phyloP scores from a whole-genome alignment of 1,140 invertebrate species.

The Drosophila subpulchrella region DNA sequence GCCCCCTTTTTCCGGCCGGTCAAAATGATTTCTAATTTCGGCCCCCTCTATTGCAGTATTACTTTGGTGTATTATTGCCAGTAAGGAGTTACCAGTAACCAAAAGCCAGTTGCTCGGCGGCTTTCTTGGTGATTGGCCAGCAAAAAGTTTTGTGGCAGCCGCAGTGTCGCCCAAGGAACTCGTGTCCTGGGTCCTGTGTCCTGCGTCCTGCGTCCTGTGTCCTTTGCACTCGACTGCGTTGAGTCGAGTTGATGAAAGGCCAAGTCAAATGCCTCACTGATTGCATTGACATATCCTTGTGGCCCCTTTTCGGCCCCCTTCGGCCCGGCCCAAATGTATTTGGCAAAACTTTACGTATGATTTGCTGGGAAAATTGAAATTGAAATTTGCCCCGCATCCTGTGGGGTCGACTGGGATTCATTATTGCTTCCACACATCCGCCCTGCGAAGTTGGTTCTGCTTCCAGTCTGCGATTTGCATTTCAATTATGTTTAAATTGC shows the following conservation, averaged over 20 bases:
- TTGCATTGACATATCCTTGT: conserved; percentile 50
- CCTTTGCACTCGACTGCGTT: conserved; percentile 34
- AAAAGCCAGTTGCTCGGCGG: conserved; percentile 26
- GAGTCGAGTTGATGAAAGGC: conserved; percentile 68
- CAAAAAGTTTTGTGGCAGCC: conserved; percentile 60
- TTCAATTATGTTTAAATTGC: conserved; percentile 47
- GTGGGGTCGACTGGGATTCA: conserved; percentile 28
- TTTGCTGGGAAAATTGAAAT: conserved; percentile 76
- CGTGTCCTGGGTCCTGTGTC: conserved; percentile 2
- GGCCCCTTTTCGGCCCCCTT: conserved; percentile 6
- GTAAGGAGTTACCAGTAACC: conserved; percentile 14
- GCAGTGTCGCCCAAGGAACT: conserved; percentile 57
- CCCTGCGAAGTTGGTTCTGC: conserved; percentile 3
- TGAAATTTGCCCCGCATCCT: conserved; percentile 63
- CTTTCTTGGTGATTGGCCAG: conserved; percentile 69
- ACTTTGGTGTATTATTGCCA: conserved; percentile 15
- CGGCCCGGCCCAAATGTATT: conserved; percentile 17
- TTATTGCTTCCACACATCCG: conserved; percentile 54
- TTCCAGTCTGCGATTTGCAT: conserved; percentile 46
- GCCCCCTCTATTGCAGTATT: conserved; percentile 7
- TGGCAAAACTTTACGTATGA: conserved; percentile 72
- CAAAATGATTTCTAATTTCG: conserved; percentile 57
- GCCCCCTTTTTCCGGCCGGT: conserved; percentile 38
- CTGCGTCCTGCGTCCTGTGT: background rate
- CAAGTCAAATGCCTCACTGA: conserved; percentile 73